Evolutionary conservation across 2,797 vertebrate species (phyloP), one percentile per base, ranked within the genome.

Genomic region (Petrocephalus schoutedeni): DNA sequence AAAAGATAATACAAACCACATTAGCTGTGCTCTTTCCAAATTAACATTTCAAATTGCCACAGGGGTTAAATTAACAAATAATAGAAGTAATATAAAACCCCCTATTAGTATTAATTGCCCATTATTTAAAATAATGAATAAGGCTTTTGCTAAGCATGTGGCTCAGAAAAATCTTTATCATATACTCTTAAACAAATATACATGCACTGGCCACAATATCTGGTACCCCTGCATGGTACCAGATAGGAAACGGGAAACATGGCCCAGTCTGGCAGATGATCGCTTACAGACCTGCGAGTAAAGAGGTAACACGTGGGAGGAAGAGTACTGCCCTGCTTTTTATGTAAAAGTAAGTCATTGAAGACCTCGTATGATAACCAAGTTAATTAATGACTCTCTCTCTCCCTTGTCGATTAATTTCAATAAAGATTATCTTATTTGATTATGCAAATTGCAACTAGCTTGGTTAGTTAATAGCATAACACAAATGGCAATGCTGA

Each of bases 31-130:
- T 82, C 41, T 82, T 82, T 82, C 41, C 41, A 82, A 82, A 45
- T 82, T 82, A 82, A 82, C 77, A 82, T 82, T 82, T 82, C 77
- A 82, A 82, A 82, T 45, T 82, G 77, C 41, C 77, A 82, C 45
- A 71, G 64, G 64, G 64, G 64, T 71, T 71, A 71, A 71, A 71
- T 71, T 32, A 71, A 85, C 51, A 85, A 82, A 82, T 80, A 80
- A 80, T 82, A 82, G 36, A n/a, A 82, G 41, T 82, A 45, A 51
- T 51, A 82, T 51, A 82, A 82, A 82, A 82, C 45, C 74, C 45
- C 49, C 36, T 82, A 45, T 82, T 82, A 49, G 45, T 82, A 51
- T 82, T 82, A 45, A 82, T 82, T 82, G 36, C 36, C 74, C 74
- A 82, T 82, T 82, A 45, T 82, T 82, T n/a, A 82, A 82, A 71